phyloP scores from a whole-genome alignment of 2,113 vertebrate genomes.

The Piprites chloris region DNA sequence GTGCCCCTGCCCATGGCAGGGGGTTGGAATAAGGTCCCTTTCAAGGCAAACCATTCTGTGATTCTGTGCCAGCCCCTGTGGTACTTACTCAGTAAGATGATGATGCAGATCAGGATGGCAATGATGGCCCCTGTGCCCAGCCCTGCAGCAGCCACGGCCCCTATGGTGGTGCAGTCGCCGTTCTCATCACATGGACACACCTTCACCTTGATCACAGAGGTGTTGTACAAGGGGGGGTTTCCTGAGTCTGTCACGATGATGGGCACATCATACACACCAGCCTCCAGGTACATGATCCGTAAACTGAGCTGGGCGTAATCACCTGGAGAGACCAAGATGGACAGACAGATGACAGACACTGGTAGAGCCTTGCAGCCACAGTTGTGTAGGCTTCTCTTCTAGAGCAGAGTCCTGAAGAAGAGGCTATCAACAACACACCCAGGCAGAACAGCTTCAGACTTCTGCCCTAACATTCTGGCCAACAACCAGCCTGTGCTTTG shows the following conservation, averaged over 20 bases:
- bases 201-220: slow-evolving; percentile 91
- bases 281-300: slow-evolving; percentile 88
- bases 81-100: slow-evolving; percentile 89
- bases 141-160: slow-evolving; percentile 86
- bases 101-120: slow-evolving; percentile 93
- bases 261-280: slow-evolving; percentile 91
- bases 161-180: slow-evolving; percentile 89
- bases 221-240: slow-evolving; percentile 92
- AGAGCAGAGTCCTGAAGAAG: not conserved
- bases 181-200: slow-evolving; percentile 94
- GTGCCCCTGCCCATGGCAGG: not conserved
- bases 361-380: not conserved
- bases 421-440: not conserved
- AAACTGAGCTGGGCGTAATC: slow-evolving; percentile 89
- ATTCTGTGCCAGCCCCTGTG: accelerated
- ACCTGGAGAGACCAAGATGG: slow-evolving; percentile 67
- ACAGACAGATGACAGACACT: not conserved
- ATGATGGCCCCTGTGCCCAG: slow-evolving; percentile 94
- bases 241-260: slow-evolving; percentile 91
- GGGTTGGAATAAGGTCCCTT: not conserved
- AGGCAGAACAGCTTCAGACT: not conserved
- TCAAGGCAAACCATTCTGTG: not conserved
- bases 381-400: not conserved
- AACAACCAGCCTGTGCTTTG: not conserved
- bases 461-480: not conserved